phyloP scores from a whole-genome alignment of 30 jellyfish, hydroid and myxozoan genomes.

The Hydra vulgaris region DNA sequence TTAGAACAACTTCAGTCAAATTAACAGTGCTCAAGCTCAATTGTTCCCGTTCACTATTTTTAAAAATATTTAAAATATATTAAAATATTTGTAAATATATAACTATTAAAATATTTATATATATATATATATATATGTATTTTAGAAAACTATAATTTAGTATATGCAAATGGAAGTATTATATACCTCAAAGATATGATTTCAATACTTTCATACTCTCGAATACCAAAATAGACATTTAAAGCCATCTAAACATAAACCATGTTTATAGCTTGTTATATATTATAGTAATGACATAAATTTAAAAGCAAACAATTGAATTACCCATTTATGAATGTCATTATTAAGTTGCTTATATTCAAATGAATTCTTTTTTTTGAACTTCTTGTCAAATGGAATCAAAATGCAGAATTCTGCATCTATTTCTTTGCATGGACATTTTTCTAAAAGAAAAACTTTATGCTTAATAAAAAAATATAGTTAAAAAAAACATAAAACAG shows the following conservation, averaged over 20 bases:
- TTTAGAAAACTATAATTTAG: too few species aligned
- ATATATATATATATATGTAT: too few species aligned
- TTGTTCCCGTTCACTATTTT: constrained; percentile 48
- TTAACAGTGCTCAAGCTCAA: constrained; percentile 41
- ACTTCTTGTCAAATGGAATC: background rate
- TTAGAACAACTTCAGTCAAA: constrained; percentile 40
- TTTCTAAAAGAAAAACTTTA: constrained; percentile 26
- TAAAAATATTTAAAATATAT: background rate
- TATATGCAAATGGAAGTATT: too few species aligned
- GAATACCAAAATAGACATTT: background rate
- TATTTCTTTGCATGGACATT: constrained; percentile 77
- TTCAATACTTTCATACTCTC: background rate
- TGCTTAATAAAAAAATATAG: too few species aligned
- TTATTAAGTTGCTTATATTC: background rate
- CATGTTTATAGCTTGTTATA: too few species aligned
- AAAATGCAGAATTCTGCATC: constrained; percentile 51
- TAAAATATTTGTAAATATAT: too few species aligned
- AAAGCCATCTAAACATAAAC: background rate
- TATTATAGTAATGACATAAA: too few species aligned
- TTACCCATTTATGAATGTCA: constrained; percentile 20
- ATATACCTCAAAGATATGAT: background rate
- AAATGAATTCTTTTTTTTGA: background rate
- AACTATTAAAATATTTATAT: too few species aligned
- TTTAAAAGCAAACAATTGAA: background rate
- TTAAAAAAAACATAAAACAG: too few species aligned